A percentile compares a stretch with the other conserved stretches of the same genome.
Evolutionary conservation across 2,888 invertebrate species (phyloP).

Genomic region (Thymelicus sylvestris): DNA sequence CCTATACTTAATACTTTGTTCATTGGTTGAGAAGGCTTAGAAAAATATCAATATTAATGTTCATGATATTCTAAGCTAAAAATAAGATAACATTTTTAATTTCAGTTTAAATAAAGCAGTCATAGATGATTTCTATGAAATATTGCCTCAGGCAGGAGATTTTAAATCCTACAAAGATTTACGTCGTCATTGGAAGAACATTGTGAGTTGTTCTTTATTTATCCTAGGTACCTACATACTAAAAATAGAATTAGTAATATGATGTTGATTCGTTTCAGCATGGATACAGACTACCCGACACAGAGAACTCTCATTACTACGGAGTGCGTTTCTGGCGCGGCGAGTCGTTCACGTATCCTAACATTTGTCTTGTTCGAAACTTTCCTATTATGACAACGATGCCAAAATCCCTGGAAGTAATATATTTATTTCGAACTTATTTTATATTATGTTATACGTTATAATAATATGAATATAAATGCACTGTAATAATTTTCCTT

Average conservation of each 20-base stretch:
- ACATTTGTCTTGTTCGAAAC: slow-evolving; percentile 62
- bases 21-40: background rate
- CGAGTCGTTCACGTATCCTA: slow-evolving; percentile 72
- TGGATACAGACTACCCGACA: slow-evolving; percentile 73
- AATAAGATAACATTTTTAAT: too few species aligned
- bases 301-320: slow-evolving; percentile 61
- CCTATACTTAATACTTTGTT: too few species aligned
- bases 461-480: too few species aligned
- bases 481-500: background rate
- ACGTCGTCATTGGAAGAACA: slow-evolving; percentile 82
- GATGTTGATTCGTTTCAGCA: slow-evolving; percentile 54
- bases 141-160: slow-evolving; percentile 56
- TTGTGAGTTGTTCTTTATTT: slow-evolving; percentile 58
- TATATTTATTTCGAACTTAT: background rate
- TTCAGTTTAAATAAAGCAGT: slow-evolving; percentile 71
- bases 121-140: slow-evolving; percentile 59
- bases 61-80: too few species aligned
- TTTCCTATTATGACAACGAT: slow-evolving; percentile 70
- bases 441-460: too few species aligned
- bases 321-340: slow-evolving; percentile 75
- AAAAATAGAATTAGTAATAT: too few species aligned
- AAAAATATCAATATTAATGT: too few species aligned
- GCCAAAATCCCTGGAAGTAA: slow-evolving; percentile 60
- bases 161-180: slow-evolving; percentile 77
- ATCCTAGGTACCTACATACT: too few species aligned